A percentile compares a stretch with the other conserved stretches of the same genome.
Conservation (phyloP, 1,140 invertebrate species). For the Batillaria attramentaria region DNA sequence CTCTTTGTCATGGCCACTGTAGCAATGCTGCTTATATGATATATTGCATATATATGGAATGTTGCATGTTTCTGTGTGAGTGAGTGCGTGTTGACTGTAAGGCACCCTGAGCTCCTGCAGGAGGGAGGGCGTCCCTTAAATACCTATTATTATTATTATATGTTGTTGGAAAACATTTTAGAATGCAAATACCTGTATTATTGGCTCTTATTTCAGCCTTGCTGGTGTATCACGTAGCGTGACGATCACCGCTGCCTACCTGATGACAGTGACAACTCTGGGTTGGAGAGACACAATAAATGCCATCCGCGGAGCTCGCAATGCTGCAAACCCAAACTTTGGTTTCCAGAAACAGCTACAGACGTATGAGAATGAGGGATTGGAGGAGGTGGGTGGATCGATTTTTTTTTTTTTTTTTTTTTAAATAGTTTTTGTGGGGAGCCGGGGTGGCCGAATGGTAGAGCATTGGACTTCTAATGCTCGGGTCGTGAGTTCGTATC, state of each 20-base stretch:
- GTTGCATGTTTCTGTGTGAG: too few species aligned
- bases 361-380: slow-evolving; percentile 88
- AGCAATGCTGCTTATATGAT: too few species aligned
- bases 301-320: slow-evolving; percentile 88
- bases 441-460: neutral
- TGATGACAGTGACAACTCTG: slow-evolving; percentile 94
- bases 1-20: too few species aligned
- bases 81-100: too few species aligned
- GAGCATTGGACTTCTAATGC: neutral
- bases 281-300: slow-evolving; percentile 94
- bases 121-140: too few species aligned
- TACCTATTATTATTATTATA: too few species aligned
- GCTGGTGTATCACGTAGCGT: slow-evolving; percentile 97
- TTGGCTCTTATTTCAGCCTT: slow-evolving; percentile 78
- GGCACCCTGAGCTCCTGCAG: too few species aligned
- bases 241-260: slow-evolving; percentile 93
- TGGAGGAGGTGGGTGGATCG: slow-evolving; percentile 80
- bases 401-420: slow-evolving; percentile 6
- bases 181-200: too few species aligned
- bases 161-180: too few species aligned
- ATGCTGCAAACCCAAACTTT: slow-evolving; percentile 94
- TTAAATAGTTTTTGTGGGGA: neutral
- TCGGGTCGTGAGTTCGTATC: neutral
- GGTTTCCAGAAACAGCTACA: slow-evolving; percentile 95
- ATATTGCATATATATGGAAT: too few species aligned